Percentiles rank a stretch among this genome's conserved stretches.
Evolutionary conservation across 2,797 vertebrate genomes (phyloP).

Genomic region (Enteromius viviparus): DNA sequence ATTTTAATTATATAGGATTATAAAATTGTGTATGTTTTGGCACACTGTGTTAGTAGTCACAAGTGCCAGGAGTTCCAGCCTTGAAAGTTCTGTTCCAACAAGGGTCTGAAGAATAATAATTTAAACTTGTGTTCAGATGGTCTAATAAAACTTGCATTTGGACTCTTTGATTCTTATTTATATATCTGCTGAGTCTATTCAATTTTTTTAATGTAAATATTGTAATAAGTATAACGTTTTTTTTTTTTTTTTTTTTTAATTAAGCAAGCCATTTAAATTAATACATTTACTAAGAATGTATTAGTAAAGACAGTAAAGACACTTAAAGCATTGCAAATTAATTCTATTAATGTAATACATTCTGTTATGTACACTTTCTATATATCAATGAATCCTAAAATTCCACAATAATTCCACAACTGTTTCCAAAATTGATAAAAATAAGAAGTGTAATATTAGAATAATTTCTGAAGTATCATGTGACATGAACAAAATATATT

Average conservation of each 20-base stretch:
- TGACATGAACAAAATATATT: not conserved
- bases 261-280: not conserved
- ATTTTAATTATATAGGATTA: slow-evolving; percentile 5
- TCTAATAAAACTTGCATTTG: not conserved
- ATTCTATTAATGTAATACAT: not conserved
- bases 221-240: not conserved
- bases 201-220: not conserved
- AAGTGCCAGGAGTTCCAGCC: not conserved
- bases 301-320: not conserved
- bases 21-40: not conserved
- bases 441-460: not conserved
- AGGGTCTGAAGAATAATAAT: not conserved
- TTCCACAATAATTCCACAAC: no score
- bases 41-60: slow-evolving; percentile 7
- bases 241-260: not conserved
- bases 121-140: not conserved
- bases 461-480: not conserved
- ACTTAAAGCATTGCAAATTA: not conserved
- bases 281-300: not conserved
- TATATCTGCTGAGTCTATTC: not conserved
- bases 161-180: not conserved
- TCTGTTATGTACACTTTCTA: not conserved
- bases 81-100: not conserved
- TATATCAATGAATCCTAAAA: not conserved
- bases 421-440: not conserved